Percentiles rank a stretch among this genome's conserved stretches.
Evolutionary conservation across 1,140 invertebrate genomes (phyloP).

Genomic region (Drosophila kohkoa): DNA sequence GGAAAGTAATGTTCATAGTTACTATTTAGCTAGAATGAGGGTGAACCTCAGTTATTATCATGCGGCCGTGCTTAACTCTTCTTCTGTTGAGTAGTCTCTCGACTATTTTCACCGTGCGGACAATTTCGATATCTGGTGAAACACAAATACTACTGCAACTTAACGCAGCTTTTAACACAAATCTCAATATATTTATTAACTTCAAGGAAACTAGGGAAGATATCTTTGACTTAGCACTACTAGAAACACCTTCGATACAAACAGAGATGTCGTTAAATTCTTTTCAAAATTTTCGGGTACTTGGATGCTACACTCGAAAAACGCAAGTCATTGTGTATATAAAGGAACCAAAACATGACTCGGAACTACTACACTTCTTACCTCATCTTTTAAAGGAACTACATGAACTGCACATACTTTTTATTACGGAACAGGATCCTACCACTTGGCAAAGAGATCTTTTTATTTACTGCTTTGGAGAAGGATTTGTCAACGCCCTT

Average conservation of each 20-base stretch:
- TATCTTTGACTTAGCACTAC: neutral
- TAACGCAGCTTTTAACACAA: slow-evolving; percentile 19
- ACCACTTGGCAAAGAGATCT: slow-evolving; percentile 7
- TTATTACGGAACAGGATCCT: slow-evolving; percentile 19
- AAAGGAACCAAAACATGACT: neutral
- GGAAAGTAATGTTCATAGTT: too few species aligned
- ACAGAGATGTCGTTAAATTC: neutral
- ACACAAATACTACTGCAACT: slow-evolving; percentile 20
- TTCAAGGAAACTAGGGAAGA: neutral
- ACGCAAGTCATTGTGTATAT: slow-evolving; percentile 39
- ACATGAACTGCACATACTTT: slow-evolving; percentile 50
- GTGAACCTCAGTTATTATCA: neutral
- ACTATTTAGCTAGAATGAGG: too few species aligned
- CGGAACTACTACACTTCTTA: neutral
- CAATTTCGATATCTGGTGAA: neutral
- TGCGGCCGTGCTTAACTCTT: neutral
- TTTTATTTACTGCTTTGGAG: slow-evolving; percentile 42
- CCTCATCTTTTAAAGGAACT: slow-evolving; percentile 30
- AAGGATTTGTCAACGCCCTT: slow-evolving; percentile 56
- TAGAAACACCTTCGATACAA: slow-evolving; percentile 26
- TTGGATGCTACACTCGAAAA: slow-evolving; percentile 30
- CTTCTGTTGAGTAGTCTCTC: neutral
- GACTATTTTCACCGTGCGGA: neutral
- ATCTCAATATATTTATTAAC: slow-evolving; percentile 54
- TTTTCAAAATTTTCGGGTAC: neutral